phyloP scores from a whole-genome alignment of 2,888 invertebrate genomes.

The Caenorhabditis panamensis region DNA sequence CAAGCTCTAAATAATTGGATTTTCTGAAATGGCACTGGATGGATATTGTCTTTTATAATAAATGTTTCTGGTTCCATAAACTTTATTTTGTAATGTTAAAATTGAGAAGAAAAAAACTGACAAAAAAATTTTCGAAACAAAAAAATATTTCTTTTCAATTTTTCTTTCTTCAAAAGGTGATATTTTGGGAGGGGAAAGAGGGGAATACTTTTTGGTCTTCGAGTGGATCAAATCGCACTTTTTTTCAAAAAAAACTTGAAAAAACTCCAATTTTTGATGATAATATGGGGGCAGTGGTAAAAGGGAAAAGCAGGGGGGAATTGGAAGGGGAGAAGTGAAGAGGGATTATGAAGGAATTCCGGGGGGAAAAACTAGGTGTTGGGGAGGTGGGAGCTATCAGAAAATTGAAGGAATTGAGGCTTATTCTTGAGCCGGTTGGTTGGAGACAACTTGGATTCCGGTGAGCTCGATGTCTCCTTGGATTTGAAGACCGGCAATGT shows the following conservation, averaged over 20 bases:
- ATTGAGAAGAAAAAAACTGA: neutral
- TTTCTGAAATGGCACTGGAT: no score
- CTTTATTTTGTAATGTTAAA: neutral
- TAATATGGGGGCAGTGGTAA: conserved; percentile 49
- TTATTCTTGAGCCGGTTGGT: conserved; percentile 31
- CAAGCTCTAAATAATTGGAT: conserved; percentile 74
- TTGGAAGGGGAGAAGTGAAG: conserved; percentile 33
- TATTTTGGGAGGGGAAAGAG: conserved; percentile 15
- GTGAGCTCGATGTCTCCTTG: conserved; percentile 75
- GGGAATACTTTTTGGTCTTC: conserved; percentile 49
- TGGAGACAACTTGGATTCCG: conserved; percentile 65
- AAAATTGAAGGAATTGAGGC: neutral
- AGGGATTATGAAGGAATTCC: conserved; percentile 34
- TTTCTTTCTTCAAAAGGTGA: no score
- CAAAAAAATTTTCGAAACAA: neutral
- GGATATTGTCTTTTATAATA: no score
- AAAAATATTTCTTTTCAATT: no score
- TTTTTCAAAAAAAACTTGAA: neutral
- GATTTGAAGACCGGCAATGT: conserved; percentile 76
- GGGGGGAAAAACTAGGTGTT: neutral
- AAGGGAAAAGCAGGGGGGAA: conserved; percentile 27
- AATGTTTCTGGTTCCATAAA: neutral
- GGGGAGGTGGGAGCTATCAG: conserved; percentile 4
- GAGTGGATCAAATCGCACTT: no score
- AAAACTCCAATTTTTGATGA: conserved; percentile 23